Base-by-base conservation (phyloP, 2,888 invertebrate species). In the Polydrusus tereticollis region DNA sequence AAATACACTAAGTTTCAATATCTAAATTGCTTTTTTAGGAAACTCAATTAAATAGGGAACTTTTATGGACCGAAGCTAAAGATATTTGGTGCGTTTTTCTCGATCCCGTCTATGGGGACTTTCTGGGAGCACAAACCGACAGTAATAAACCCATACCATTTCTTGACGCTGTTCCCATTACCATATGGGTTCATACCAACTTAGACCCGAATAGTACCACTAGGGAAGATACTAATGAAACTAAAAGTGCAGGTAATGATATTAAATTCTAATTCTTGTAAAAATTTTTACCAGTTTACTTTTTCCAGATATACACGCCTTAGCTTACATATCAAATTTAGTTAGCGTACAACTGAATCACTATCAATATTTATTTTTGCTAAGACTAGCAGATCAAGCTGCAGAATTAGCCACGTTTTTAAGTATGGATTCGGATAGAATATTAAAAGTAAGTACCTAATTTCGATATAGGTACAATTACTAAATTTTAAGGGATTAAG, bases 81-180 rank as follows among this genome's bases (percentile, higher is more conserved):
- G 92, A 94, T 78, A 91, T 98, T 10, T 98, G 97, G 94, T 95
- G 94, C 83, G 89, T 95, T 12, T 89, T 91, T 78, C 88, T 94
- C 45, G 97, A 98, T 83, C 97, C 98, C 0, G 89, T 97, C 62
- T 98, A 97, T 97, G 92, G 94, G 10, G 98, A 98, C 85, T 97
- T 97, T 84, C 88, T 92, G 74, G 96, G 96, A 5, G 94, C 94
- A 0, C 88, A 94, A 26, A 94, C 94, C 0, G 88, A 90, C 23
- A 88, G 89, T 69, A 90, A 89, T 81, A 91, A 91, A 79, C 90
- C 94, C 0, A 92, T 94, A 75, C 93, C 95, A 1, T 90, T 95
- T 82, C 85, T 95, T 26, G 95, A 95, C 84, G 93, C 96, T 3
- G 92, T 97, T 77, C 97, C 97, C 0, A 86, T 96, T 21, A 94